These are phyloP conservation scores for Musca domestica DNA, from an alignment of 1,140 invertebrate genomes.

Conservation along the genomic window DNA sequence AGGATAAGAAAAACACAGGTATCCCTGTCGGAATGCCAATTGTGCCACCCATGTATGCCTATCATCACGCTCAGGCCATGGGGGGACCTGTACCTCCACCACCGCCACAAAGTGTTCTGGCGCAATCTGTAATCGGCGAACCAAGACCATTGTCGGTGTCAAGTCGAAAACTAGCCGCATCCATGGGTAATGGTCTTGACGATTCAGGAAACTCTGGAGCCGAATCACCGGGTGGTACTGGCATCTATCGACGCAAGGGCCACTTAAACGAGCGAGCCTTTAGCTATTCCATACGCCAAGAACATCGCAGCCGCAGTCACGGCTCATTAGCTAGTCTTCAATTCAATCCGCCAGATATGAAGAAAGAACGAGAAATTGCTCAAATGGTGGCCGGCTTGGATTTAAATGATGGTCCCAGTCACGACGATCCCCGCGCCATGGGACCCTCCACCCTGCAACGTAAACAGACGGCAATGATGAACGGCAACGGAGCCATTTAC, in stretches of 20 bases:
- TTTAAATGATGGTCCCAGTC: constrained; percentile 69
- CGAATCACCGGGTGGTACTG: constrained; percentile 80
- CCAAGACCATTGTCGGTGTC: constrained; percentile 48
- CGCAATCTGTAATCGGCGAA: constrained; percentile 44
- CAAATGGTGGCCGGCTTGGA: constrained; percentile 86
- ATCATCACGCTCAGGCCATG: constrained; percentile 35
- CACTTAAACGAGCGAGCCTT: constrained; percentile 92
- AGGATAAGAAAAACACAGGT: constrained; percentile 54
- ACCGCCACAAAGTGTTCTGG: constrained; percentile 32
- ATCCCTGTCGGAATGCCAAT: constrained; percentile 51
- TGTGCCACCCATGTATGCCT: constrained; percentile 49
- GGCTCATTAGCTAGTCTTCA: constrained; percentile 84
- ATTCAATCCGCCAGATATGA: constrained; percentile 75
- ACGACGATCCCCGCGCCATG: constrained; percentile 38
- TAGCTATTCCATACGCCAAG: constrained; percentile 89
- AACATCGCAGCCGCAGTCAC: constrained; percentile 86
- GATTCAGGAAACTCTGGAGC: constrained; percentile 63
- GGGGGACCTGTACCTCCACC: constrained; percentile 35
- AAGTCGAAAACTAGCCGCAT: constrained; percentile 57
- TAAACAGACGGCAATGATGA: constrained; percentile 33
- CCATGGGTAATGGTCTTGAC: constrained; percentile 58
- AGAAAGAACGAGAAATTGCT: constrained; percentile 87
- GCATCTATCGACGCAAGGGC: constrained; percentile 85
- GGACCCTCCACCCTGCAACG: constrained; percentile 41
- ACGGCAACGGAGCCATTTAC: constrained; percentile 27